Conservation (phyloP, 2,113 vertebrate genomes). For the Brachypteracias leptosomus region DNA sequence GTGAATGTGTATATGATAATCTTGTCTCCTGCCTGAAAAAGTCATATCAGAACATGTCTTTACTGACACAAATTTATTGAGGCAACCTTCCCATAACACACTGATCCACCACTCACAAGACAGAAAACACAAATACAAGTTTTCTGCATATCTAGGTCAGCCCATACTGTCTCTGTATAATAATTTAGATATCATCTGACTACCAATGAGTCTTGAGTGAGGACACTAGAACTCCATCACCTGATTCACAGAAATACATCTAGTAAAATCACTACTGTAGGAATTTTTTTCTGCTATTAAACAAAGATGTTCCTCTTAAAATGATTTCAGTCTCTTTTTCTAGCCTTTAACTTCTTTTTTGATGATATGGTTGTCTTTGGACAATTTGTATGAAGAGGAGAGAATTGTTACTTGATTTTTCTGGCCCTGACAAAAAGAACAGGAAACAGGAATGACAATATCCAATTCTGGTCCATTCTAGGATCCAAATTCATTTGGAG, state of each 20-base stretch:
- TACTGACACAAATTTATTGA: background rate
- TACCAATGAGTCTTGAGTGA: background rate
- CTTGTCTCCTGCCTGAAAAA: background rate
- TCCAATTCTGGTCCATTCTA: background rate
- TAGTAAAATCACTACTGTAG: background rate
- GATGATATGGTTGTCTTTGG: background rate
- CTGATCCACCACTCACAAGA: background rate
- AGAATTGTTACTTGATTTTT: constrained; percentile 3
- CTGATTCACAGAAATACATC: background rate
- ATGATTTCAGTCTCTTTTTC: background rate
- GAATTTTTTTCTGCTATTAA: background rate
- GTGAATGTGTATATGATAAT: accelerated
- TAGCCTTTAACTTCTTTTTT: background rate
- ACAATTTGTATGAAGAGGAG: background rate
- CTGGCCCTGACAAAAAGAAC: background rate
- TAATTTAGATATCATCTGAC: background rate
- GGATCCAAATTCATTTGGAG: background rate
- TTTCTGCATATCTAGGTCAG: background rate
- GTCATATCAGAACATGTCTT: background rate
- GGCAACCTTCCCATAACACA: background rate
- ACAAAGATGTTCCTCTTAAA: background rate
- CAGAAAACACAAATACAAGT: background rate
- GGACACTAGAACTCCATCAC: background rate
- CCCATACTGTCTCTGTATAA: background rate
- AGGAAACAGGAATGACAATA: background rate